A percentile compares a stretch with the other conserved stretches of the same genome.
phyloP scores from a whole-genome alignment of 2,888 invertebrate genomes.

The Eulithis testata region DNA sequence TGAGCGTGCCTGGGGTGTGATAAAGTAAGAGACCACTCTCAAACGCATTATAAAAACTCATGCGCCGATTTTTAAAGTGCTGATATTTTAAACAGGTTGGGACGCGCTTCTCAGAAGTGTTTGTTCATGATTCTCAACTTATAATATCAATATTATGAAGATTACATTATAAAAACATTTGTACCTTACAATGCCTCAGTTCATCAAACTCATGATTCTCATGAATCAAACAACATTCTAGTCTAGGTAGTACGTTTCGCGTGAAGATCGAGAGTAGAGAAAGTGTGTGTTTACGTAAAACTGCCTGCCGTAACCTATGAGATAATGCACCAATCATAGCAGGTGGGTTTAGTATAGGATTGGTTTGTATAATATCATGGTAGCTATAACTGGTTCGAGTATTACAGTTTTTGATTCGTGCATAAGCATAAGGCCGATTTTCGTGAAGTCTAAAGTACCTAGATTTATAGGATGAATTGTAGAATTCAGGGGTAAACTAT shows the following conservation, averaged over 20 bases:
- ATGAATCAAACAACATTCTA: conserved; percentile 23
- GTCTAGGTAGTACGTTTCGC: conserved; percentile 34
- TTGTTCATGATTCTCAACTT: too few species aligned
- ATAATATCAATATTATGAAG: too few species aligned
- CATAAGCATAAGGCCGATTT: background rate
- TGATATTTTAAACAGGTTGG: too few species aligned
- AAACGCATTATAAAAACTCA: too few species aligned
- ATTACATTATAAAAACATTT: too few species aligned
- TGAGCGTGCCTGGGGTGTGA: too few species aligned
- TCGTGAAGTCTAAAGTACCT: background rate
- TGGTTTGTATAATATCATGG: background rate
- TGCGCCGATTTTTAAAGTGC: too few species aligned
- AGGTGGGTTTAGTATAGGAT: background rate
- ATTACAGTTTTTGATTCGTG: conserved; percentile 1
- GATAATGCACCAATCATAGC: conserved; percentile 39
- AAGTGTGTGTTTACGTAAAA: conserved; percentile 68
- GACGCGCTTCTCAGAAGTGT: too few species aligned
- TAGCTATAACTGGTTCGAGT: conserved; percentile 11
- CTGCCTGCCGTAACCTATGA: conserved; percentile 51
- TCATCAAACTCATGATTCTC: conserved; percentile 16
- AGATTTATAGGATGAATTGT: background rate
- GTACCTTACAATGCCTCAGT: background rate
- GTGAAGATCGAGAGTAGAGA: conserved; percentile 54
- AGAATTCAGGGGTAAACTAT: too few species aligned
- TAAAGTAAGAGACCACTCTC: too few species aligned